Percentiles rank a stretch among this genome's conserved stretches.
These are phyloP conservation scores for Chrosomus eos DNA, from an alignment of 2,797 vertebrate genomes.

Conservation along the genomic window DNA sequence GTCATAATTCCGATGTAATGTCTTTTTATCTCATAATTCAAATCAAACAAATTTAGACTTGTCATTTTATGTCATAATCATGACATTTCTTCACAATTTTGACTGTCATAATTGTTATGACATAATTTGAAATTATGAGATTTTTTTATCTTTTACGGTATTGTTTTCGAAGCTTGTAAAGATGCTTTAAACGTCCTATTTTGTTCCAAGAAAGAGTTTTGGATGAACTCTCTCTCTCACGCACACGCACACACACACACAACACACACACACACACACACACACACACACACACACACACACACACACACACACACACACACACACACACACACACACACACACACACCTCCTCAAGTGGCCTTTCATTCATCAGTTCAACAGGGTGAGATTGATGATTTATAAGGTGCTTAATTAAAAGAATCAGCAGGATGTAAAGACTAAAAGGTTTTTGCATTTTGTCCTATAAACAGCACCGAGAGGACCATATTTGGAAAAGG, in stretches of 20 bases:
- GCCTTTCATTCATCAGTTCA: slow-evolving; percentile 21
- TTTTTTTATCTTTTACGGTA: background rate
- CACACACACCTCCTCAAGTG: background rate
- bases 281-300: too few relatives aligned
- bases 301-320: background rate
- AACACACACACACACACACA: too few relatives aligned
- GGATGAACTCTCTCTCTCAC: background rate
- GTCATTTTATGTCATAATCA: background rate
- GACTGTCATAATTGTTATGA: background rate
- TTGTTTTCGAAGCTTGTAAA: background rate
- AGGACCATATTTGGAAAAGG: background rate
- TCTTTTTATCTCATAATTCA: background rate
- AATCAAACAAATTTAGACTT: background rate
- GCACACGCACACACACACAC: too few relatives aligned
- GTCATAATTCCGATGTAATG: too few relatives aligned
- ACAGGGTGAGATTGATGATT: background rate
- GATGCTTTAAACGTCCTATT: background rate
- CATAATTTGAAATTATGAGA: background rate
- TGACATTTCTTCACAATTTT: background rate
- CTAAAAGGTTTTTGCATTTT: slow-evolving; percentile 10
- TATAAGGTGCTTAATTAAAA: slow-evolving; percentile 33
- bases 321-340: background rate
- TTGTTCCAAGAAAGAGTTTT: background rate
- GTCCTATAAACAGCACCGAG: background rate
- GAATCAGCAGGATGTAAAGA: slow-evolving; percentile 10